These are phyloP conservation scores for Ophion ellenae DNA, from an alignment of 2,888 invertebrate genomes.

Conservation along the genomic window DNA sequence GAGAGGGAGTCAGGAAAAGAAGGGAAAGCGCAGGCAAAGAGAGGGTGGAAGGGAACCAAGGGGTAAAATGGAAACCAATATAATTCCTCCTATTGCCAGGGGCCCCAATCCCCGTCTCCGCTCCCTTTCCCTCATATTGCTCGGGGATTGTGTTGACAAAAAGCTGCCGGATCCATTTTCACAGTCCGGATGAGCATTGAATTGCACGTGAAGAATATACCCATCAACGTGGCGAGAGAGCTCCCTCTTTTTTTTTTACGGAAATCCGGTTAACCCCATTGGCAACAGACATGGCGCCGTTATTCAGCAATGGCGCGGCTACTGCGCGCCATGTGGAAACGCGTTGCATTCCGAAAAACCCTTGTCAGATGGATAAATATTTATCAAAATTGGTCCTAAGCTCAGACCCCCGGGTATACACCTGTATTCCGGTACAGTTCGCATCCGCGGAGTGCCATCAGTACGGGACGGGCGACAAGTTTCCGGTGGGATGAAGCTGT, in stretches of 20 bases:
- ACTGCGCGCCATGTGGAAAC: not conserved
- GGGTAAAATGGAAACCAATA: slow-evolving; percentile 35
- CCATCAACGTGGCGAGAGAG: slow-evolving; percentile 13
- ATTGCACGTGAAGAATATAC: slow-evolving; percentile 49
- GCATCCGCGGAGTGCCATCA: not conserved
- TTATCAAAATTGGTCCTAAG: not conserved
- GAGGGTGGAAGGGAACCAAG: slow-evolving; percentile 68
- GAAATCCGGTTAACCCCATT: slow-evolving; percentile 34
- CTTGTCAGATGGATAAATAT: not conserved
- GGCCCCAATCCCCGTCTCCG: not conserved
- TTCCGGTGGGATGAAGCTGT: not conserved
- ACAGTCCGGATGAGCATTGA: slow-evolving; percentile 55
- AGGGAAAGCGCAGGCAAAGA: not conserved
- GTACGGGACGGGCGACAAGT: not conserved
- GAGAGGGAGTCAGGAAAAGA: slow-evolving; percentile 1
- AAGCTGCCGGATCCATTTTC: slow-evolving; percentile 77
- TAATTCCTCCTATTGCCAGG: slow-evolving; percentile 35
- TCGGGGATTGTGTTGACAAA: slow-evolving; percentile 80
- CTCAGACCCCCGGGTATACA: not conserved
- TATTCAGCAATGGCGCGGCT: slow-evolving; percentile 10
- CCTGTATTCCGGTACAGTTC: not conserved
- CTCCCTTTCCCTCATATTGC: slow-evolving; percentile 38
- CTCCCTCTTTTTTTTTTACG: slow-evolving; percentile 13
- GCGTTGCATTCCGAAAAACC: not conserved
- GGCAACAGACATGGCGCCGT: slow-evolving; percentile 15